Evolutionary conservation across 2,113 vertebrate genomes (phyloP).

Genomic region (Chelonoidis abingdonii): DNA sequence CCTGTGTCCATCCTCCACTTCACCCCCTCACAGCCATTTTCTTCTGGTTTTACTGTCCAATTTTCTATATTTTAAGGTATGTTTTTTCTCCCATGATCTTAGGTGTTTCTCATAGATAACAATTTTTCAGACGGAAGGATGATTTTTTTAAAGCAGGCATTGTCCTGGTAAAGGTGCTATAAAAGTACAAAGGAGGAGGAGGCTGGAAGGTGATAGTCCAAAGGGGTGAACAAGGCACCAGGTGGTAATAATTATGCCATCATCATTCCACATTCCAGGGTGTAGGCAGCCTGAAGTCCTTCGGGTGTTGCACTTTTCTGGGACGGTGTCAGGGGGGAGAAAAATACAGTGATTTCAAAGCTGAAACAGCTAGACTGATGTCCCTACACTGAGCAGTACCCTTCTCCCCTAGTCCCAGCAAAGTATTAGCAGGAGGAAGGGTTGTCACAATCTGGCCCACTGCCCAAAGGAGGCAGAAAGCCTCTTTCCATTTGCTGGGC

Average conservation of each 20-base stretch:
- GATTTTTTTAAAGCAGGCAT: neutral
- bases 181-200: neutral
- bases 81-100: neutral
- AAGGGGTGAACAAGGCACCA: neutral
- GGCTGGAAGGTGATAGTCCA: constrained; percentile 51
- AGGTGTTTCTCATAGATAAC: neutral
- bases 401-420: neutral
- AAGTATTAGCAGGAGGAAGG: rapidly evolving
- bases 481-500: neutral
- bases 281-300: neutral
- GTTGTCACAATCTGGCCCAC: rapidly evolving
- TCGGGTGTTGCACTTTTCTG: rapidly evolving
- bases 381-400: rapidly evolving
- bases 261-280: neutral
- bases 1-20: neutral
- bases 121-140: neutral
- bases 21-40: neutral
- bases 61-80: neutral
- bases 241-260: neutral
- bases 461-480: neutral
- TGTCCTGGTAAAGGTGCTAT: neutral
- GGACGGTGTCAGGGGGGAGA: neutral
- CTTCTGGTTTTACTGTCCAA: neutral
- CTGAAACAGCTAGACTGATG: neutral
- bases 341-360: rapidly evolving